Conservation (phyloP, 2,113 vertebrate species). For the Scomber colias region DNA sequence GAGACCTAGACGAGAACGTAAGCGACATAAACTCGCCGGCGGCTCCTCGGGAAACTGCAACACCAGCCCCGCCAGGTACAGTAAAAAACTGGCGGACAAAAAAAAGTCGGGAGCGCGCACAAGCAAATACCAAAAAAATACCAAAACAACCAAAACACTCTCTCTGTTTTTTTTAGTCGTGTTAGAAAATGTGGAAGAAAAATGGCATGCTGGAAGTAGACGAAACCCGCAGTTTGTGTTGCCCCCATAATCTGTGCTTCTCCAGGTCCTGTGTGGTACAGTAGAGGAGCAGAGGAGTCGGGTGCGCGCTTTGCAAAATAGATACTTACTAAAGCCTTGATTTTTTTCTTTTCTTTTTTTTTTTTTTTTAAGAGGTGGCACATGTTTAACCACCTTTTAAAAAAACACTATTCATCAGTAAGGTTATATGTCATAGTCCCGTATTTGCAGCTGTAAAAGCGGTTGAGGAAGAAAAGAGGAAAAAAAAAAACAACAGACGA, state of each 20-base stretch:
- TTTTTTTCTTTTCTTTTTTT: not conserved
- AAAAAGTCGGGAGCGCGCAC: conserved; percentile 78
- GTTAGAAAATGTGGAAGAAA: not conserved
- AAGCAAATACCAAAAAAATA: conserved; percentile 38
- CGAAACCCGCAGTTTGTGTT: conserved; percentile 22
- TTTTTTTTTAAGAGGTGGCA: not conserved
- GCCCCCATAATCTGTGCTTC: not conserved
- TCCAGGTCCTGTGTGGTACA: conserved; percentile 21
- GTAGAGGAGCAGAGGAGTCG: conserved; percentile 19
- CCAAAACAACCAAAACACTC: conserved; percentile 35
- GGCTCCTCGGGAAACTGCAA: conserved; percentile 86
- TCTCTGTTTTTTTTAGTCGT: not conserved
- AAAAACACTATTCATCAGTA: not conserved
- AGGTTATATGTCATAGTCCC: conserved; percentile 3
- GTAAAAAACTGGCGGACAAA: conserved; percentile 76
- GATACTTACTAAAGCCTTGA: conserved; percentile 6
- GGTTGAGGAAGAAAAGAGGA: not conserved
- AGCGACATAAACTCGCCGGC: conserved; percentile 90
- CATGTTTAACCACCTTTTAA: not conserved
- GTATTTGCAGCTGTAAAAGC: conserved; percentile 17
- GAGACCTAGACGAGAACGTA: conserved; percentile 87
- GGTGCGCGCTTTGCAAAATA: conserved; percentile 37
- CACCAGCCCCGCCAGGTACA: conserved; percentile 85
- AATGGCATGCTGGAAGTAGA: conserved; percentile 23
- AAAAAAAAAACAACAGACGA: not conserved